Evolutionary conservation across 2,888 invertebrate species (phyloP).

Genomic region (Lapara coniferarum): DNA sequence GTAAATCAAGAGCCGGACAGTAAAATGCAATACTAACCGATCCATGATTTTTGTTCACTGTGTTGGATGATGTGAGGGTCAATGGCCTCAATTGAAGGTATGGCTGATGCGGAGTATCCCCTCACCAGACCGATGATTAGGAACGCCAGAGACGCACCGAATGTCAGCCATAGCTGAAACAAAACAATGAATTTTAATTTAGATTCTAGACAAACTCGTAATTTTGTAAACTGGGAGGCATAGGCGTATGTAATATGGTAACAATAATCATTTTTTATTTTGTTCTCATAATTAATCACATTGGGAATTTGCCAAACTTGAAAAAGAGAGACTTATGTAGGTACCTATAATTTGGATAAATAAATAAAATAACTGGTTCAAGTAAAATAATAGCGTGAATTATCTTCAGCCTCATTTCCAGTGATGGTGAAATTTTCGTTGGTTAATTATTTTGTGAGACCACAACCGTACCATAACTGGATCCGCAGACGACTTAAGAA

Average conservation of each 20-base stretch:
- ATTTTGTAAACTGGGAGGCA: background rate
- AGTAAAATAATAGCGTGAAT: too few relatives aligned
- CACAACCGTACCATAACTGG: background rate
- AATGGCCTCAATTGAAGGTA: constrained; percentile 77
- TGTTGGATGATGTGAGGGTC: constrained; percentile 71
- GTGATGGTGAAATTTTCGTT: too few relatives aligned
- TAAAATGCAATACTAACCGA: constrained; percentile 62
- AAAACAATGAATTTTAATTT: constrained; percentile 27
- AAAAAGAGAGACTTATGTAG: too few relatives aligned
- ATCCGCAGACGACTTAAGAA: too few relatives aligned
- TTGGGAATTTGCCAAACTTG: too few relatives aligned
- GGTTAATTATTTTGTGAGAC: background rate
- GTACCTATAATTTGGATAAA: too few relatives aligned
- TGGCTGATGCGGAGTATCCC: constrained; percentile 84
- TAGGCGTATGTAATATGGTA: too few relatives aligned
- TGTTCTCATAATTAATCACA: too few relatives aligned
- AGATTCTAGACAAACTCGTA: background rate
- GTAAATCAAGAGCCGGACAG: too few relatives aligned
- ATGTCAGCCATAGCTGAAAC: constrained; percentile 80
- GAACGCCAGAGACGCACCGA: constrained; percentile 83
- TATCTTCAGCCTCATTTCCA: too few relatives aligned
- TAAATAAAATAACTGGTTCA: background rate
- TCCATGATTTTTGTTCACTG: constrained; percentile 82
- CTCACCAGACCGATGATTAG: constrained; percentile 84
- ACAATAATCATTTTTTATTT: too few relatives aligned